Percentiles rank a stretch among this genome's conserved stretches.
Conservation (phyloP, 2,113 vertebrate genomes). For the Puffinus mauretanicus region DNA sequence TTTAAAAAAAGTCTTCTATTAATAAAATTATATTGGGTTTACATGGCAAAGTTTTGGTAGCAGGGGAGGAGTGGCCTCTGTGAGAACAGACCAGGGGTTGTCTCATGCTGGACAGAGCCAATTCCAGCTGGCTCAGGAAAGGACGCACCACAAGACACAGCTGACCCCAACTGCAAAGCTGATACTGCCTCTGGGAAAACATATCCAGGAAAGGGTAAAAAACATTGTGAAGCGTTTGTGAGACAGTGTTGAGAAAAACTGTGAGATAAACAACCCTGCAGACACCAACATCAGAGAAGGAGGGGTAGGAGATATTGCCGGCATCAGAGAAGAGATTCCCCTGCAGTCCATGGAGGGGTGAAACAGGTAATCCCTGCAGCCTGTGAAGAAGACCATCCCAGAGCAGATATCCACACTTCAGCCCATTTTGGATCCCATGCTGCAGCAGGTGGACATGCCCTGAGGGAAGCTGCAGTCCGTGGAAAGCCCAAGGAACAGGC, state of each 20-base stretch:
- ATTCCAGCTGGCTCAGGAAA: background rate
- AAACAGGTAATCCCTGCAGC: background rate
- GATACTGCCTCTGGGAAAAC: background rate
- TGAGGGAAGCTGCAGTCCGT: background rate
- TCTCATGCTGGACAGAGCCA: background rate
- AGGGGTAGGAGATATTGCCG: accelerated
- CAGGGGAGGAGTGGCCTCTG: accelerated
- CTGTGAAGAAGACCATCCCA: background rate
- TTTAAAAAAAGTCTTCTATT: background rate
- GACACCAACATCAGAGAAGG: background rate
- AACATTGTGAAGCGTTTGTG: background rate
- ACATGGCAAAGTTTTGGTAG: background rate
- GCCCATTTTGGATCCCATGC: too few species aligned
- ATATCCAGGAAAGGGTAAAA: background rate
- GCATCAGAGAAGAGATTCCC: background rate
- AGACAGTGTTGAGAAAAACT: background rate
- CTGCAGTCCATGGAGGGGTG: background rate
- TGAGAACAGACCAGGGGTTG: background rate
- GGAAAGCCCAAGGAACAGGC: background rate
- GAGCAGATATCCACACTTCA: background rate
- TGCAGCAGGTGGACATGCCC: background rate
- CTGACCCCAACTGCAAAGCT: background rate
- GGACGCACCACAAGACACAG: background rate
- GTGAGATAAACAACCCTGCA: background rate
- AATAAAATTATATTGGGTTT: background rate